Conservation (phyloP, 1,140 invertebrate genomes). For the Listronotus oregonensis region DNA sequence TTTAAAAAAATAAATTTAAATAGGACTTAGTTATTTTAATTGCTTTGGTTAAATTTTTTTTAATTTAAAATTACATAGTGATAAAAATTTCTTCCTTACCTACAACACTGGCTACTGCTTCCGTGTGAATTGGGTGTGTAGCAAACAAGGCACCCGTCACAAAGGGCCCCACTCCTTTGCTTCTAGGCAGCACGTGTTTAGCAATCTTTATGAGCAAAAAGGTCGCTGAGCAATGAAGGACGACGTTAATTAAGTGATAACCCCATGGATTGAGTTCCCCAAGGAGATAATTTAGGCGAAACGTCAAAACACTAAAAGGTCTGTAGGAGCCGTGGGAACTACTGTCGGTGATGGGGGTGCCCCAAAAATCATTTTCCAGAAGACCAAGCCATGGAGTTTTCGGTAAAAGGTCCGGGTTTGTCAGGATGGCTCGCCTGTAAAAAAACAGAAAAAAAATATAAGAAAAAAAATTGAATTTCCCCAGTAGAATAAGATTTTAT, state of each 20-base stretch:
- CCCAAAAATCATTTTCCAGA: slow-evolving; percentile 91
- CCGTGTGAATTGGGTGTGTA: slow-evolving; percentile 94
- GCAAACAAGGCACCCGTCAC: slow-evolving; percentile 89
- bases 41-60: no score
- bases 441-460: slow-evolving; percentile 37
- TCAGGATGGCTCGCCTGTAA: slow-evolving; percentile 85
- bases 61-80: no score
- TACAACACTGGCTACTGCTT: slow-evolving; percentile 94
- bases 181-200: slow-evolving; percentile 65
- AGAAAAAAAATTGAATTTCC: no score
- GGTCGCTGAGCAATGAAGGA: slow-evolving; percentile 82
- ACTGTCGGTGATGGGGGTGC: slow-evolving; percentile 80
- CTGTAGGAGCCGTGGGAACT: slow-evolving; percentile 93
- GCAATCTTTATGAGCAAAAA: slow-evolving; percentile 77
- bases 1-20: no score
- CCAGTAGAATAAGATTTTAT: no score
- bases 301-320: slow-evolving; percentile 89
- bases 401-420: slow-evolving; percentile 82
- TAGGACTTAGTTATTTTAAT: no score
- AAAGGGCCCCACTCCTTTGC: slow-evolving; percentile 67
- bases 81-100: no score
- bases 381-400: slow-evolving; percentile 74
- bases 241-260: slow-evolving; percentile 89
- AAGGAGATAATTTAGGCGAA: slow-evolving; percentile 87
- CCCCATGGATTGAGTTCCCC: slow-evolving; percentile 88